Evolutionary conservation across 2,113 vertebrate species (phyloP).

Genomic region (Stictonetta naevosa): DNA sequence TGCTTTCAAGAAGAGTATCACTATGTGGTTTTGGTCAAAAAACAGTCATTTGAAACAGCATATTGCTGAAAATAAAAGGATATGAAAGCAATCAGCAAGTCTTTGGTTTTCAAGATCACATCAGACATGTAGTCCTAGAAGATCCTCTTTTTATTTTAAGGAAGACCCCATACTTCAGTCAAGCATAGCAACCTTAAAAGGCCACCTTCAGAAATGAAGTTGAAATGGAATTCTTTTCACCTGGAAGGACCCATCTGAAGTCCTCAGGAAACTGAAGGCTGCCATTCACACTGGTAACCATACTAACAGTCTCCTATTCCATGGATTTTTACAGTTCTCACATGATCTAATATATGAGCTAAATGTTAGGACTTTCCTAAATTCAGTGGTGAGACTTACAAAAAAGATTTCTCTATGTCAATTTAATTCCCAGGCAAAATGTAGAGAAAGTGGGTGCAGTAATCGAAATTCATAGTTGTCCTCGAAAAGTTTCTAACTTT

Average conservation of each 20-base stretch:
- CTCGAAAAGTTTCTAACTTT: neutral
- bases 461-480: neutral
- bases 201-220: neutral
- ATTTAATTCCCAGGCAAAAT: neutral
- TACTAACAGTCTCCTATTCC: neutral
- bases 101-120: neutral
- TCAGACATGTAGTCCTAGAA: neutral
- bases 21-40: neutral
- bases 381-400: neutral
- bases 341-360: neutral
- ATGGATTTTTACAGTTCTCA: neutral
- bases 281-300: neutral
- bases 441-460: neutral
- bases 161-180: neutral
- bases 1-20: neutral
- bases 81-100: neutral
- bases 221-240: neutral
- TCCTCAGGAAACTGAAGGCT: neutral
- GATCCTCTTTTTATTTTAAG: neutral
- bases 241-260: neutral
- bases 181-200: neutral
- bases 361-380: neutral
- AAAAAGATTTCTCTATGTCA: neutral
- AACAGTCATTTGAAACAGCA: neutral
- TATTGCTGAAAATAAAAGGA: neutral